phyloP scores from a whole-genome alignment of 2,888 invertebrate genomes.

The Bedellia somnulentella region DNA sequence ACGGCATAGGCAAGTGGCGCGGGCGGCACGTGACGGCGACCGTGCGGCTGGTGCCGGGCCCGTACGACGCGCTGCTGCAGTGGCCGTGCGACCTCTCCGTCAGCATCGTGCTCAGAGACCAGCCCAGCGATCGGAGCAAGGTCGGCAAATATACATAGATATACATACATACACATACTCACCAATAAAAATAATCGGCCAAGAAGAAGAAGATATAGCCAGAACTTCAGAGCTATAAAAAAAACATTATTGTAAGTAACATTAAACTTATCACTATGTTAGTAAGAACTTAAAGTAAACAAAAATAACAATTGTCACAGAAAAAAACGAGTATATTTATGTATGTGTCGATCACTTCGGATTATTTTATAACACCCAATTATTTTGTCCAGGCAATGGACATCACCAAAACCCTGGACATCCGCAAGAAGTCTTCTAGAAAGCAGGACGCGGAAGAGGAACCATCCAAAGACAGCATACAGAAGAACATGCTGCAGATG shows the following conservation, averaged over 20 bases:
- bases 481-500: slow-evolving; percentile 31
- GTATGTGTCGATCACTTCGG: no score
- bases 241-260: no score
- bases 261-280: no score
- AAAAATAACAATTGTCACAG: no score
- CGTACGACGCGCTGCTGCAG: slow-evolving; percentile 69
- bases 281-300: no score
- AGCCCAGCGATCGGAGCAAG: slow-evolving; percentile 49
- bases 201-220: no score
- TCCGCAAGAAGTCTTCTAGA: slow-evolving; percentile 40
- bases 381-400: slow-evolving; percentile 67
- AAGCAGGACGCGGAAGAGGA: slow-evolving; percentile 38
- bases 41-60: slow-evolving; percentile 67
- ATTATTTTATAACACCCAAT: no score
- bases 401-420: slow-evolving; percentile 63
- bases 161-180: no score
- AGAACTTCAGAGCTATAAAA: no score
- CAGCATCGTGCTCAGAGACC: slow-evolving; percentile 67
- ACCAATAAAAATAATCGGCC: no score
- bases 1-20: slow-evolving; percentile 77
- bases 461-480: slow-evolving; percentile 26
- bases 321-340: no score
- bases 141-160: slow-evolving; percentile 18
- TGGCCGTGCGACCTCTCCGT: slow-evolving; percentile 75
- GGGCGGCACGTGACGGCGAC: slow-evolving; percentile 72